A percentile compares a stretch with the other conserved stretches of the same genome.
phyloP scores from a whole-genome alignment of 2,888 invertebrate species.

The Synergus japonicus region DNA sequence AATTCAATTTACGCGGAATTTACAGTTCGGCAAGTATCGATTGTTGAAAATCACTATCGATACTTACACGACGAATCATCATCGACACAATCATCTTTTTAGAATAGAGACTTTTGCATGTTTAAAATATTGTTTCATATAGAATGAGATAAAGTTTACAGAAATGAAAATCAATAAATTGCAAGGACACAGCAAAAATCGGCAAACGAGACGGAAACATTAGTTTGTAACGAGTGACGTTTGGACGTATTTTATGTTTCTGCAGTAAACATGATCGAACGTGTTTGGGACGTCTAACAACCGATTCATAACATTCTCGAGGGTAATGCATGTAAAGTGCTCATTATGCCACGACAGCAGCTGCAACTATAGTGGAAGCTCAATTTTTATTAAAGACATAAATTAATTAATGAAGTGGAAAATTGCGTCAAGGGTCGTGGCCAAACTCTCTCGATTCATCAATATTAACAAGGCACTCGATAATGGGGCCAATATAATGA shows the following conservation, averaged over 20 bases:
- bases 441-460: slow-evolving; percentile 16
- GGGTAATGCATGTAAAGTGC: slow-evolving; percentile 36
- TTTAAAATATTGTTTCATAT: too few species aligned
- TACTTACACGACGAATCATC: too few species aligned
- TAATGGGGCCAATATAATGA: not conserved
- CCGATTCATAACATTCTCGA: slow-evolving; percentile 20
- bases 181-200: not conserved
- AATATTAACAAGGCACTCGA: not conserved
- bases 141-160: not conserved
- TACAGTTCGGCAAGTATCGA: too few species aligned
- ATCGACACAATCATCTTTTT: too few species aligned
- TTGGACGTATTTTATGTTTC: slow-evolving; percentile 11
- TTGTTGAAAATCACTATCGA: too few species aligned
- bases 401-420: slow-evolving; percentile 26
- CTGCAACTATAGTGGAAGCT: not conserved
- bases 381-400: slow-evolving; percentile 6
- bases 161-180: not conserved
- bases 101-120: too few species aligned
- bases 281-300: not conserved
- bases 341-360: slow-evolving; percentile 14
- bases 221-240: not conserved
- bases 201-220: not conserved
- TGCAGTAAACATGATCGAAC: slow-evolving; percentile 5
- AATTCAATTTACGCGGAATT: too few species aligned
- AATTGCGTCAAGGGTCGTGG: slow-evolving; percentile 2